phyloP scores from a whole-genome alignment of 2,888 invertebrate species.

The Dasysyrphus tricinctus region DNA sequence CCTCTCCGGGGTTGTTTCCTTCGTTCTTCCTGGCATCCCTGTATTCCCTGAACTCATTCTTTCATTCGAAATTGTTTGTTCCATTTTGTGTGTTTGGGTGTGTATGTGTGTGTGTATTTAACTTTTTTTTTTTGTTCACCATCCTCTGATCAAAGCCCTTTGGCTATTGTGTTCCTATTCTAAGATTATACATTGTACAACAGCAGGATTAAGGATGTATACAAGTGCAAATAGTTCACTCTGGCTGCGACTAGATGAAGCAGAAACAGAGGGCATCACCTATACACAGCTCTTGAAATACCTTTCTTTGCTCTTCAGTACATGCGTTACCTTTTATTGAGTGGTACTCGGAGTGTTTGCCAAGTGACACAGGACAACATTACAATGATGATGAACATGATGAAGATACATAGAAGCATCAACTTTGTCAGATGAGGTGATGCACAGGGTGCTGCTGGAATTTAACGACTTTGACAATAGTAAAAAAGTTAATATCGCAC shows the following conservation, averaged over 20 bases:
- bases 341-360: constrained; percentile 68
- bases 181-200: constrained; percentile 58
- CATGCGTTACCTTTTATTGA: constrained; percentile 72
- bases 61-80: constrained; percentile 47
- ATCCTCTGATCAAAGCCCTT: constrained; percentile 52
- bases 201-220: constrained; percentile 72
- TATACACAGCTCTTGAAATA: constrained; percentile 48
- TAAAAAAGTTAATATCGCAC: neutral
- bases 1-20: constrained; percentile 53
- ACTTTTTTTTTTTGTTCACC: neutral
- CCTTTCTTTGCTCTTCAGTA: constrained; percentile 54
- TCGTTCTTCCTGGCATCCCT: constrained; percentile 12
- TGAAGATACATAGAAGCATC: neutral
- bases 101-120: no score
- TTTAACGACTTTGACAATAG: neutral
- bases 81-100: neutral
- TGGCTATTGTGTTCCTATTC: constrained; percentile 65
- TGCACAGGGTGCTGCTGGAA: constrained; percentile 16
- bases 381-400: constrained; percentile 37
- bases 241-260: constrained; percentile 14
- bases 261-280: neutral
- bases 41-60: constrained; percentile 30
- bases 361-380: constrained; percentile 55
- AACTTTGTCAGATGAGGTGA: neutral
- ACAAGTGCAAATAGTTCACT: constrained; percentile 71